Percentiles rank a stretch among this genome's conserved stretches.
phyloP scores from a whole-genome alignment of 2,797 vertebrate genomes.

The Staurois parvus region DNA sequence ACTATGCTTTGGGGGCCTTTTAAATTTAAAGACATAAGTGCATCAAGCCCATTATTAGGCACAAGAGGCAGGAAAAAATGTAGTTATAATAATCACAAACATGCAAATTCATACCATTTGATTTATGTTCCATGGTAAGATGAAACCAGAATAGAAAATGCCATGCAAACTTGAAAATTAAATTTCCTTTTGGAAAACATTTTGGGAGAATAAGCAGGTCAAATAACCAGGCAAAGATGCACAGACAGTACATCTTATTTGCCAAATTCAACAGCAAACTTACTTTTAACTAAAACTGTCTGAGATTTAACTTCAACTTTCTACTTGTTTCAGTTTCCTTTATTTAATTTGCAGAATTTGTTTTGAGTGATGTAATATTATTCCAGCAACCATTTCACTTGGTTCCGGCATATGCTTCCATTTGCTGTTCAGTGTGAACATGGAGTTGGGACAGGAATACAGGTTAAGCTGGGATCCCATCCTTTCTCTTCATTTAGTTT shows the following conservation, averaged over 20 bases:
- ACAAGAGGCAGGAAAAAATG: no score
- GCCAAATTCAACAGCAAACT: neutral
- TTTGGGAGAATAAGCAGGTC: neutral
- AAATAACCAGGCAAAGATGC: neutral
- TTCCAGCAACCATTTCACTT: neutral
- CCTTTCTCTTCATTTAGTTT: no score
- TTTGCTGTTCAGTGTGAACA: neutral
- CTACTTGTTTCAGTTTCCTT: neutral
- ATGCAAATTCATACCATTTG: neutral
- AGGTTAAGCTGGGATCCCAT: neutral
- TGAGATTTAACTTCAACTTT: neutral
- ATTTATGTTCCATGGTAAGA: neutral
- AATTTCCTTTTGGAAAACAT: no score
- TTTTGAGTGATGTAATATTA: neutral
- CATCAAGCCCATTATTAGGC: no score
- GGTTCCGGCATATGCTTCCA: neutral
- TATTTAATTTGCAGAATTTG: no score
- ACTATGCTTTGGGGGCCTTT: no score
- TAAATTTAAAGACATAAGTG: no score
- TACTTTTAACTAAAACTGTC: neutral
- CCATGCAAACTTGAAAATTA: no score
- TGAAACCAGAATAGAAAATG: no score
- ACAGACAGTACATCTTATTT: no score
- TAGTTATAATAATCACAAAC: neutral
- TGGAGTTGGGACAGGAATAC: neutral